Base-by-base conservation (phyloP, 1,140 invertebrate genomes). In the Drosophila melanica region DNA sequence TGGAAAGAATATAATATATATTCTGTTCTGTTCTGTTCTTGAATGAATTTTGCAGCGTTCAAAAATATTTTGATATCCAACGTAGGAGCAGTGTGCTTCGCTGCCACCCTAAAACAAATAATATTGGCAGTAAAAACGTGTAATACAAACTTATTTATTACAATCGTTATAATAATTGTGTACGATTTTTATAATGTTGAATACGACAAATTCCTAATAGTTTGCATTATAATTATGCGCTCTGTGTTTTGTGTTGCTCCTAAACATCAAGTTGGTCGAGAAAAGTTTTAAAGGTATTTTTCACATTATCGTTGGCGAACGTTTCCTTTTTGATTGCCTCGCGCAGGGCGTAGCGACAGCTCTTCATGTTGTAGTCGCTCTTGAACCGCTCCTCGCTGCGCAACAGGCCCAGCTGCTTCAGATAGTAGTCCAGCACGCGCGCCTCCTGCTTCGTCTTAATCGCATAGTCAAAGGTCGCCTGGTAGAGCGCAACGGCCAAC, bases 321-420 rank as follows among this genome's bases (percentile, higher is more conserved):
- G 93, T 93, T 68, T 93, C 93, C 70, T 87, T 92, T 44, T 92
- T 92, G 7, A 92, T 74, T 4, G 94, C 81, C 79, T 93, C 92
- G 65, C 94, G 93, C 2, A 95, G 77, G 2, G 93, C 94, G 74
- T 93, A 93, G 30, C 94, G 93, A 76, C 95, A 95, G 62, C 93
- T 93, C 41, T 94, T 93, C 11, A 94, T 73, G 81, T 95, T 93
- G 92, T 94, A 95, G 14, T 93, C 87, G 4, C 93, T 91, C 82
- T 93, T 94, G 33, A 92, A 93, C 9, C 94, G 94, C 77, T 95
- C 93, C 92, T 95, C 95, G 75, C 93, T 92, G 92, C 94, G 96
- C 44, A 97, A 92, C 14, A 97, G 92, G 23, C 95, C 95, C 59
- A 96, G 90, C 81, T 94, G 93, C 11, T 96, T 94, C 3, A 96